Conservation (phyloP, 2,797 vertebrate species). For the Thalassophryne amazonica region DNA sequence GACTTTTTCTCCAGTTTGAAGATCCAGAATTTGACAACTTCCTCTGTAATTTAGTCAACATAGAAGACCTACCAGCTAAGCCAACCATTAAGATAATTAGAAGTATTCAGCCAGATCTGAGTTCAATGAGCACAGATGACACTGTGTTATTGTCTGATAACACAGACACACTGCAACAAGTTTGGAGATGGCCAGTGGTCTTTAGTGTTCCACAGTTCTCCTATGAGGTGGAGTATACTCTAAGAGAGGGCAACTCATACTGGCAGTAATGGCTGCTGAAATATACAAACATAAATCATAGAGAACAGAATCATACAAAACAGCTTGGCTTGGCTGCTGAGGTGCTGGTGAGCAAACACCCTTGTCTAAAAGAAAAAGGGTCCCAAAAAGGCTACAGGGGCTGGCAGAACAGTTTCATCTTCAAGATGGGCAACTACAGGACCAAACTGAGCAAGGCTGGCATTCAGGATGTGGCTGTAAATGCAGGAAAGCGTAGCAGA, state of each 20-base stretch:
- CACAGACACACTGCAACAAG: not conserved
- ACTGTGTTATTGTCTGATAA: not conserved
- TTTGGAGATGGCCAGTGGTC: slow-evolving; percentile 6
- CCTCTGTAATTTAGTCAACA: not conserved
- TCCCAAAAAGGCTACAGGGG: not conserved
- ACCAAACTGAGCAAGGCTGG: slow-evolving; percentile 1
- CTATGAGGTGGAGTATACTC: too few species aligned
- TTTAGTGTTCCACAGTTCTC: slow-evolving; percentile 22
- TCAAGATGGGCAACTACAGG: slow-evolving; percentile 32
- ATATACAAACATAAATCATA: slow-evolving; percentile 23
- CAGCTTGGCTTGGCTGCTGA: slow-evolving; percentile 9
- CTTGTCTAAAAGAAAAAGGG: slow-evolving; percentile 9
- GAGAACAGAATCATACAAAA: slow-evolving; percentile 11
- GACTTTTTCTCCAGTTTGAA: not conserved
- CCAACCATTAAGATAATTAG: not conserved
- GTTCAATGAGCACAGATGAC: not conserved
- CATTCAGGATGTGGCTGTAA: slow-evolving; percentile 10
- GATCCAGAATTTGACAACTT: not conserved
- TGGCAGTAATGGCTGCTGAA: slow-evolving; percentile 15
- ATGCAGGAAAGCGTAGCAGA: not conserved
- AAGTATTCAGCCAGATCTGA: not conserved
- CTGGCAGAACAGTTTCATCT: slow-evolving; percentile 22
- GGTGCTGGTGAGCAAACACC: slow-evolving; percentile 24
- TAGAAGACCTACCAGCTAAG: not conserved
- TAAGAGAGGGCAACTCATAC: slow-evolving; percentile 20